A percentile compares a stretch with the other conserved stretches of the same genome.
phyloP scores from a whole-genome alignment of 2,888 invertebrate species.

The Autographa pulchrina region DNA sequence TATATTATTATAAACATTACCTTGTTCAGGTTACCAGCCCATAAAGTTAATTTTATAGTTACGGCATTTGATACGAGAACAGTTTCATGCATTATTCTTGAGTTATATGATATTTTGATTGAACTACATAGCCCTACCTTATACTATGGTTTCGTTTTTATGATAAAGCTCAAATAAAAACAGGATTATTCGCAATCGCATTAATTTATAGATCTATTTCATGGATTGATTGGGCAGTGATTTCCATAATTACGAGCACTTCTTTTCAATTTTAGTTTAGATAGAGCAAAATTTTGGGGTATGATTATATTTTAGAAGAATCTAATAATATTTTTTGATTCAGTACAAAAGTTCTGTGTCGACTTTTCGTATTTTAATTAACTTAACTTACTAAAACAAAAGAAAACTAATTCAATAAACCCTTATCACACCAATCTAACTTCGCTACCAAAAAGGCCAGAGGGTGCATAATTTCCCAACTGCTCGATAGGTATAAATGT shows the following conservation, averaged over 20 bases:
- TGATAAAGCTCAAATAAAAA: neutral
- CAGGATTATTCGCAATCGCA: neutral
- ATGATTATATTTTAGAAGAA: too few relatives aligned
- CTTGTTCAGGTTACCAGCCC: conserved; percentile 20
- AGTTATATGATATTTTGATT: conserved; percentile 5
- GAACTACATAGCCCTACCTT: conserved; percentile 5
- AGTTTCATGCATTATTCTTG: conserved; percentile 10
- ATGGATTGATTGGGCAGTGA: too few relatives aligned
- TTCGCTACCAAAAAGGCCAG: conserved; percentile 27
- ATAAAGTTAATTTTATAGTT: conserved; percentile 5
- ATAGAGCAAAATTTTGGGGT: too few relatives aligned
- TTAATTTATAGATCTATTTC: too few relatives aligned
- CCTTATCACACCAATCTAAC: conserved; percentile 6
- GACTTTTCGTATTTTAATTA: neutral
- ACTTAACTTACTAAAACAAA: neutral
- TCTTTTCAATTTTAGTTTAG: too few relatives aligned
- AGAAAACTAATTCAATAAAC: neutral
- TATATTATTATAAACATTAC: conserved; percentile 23
- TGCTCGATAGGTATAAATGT: conserved; percentile 81
- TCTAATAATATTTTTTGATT: too few relatives aligned
- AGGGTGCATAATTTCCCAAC: conserved; percentile 63
- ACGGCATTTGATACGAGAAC: conserved; percentile 12
- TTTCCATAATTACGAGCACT: too few relatives aligned
- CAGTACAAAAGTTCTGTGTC: neutral
- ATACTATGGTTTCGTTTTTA: neutral